Conservation (phyloP, 2,113 vertebrate genomes). For the Solea senegalensis region DNA sequence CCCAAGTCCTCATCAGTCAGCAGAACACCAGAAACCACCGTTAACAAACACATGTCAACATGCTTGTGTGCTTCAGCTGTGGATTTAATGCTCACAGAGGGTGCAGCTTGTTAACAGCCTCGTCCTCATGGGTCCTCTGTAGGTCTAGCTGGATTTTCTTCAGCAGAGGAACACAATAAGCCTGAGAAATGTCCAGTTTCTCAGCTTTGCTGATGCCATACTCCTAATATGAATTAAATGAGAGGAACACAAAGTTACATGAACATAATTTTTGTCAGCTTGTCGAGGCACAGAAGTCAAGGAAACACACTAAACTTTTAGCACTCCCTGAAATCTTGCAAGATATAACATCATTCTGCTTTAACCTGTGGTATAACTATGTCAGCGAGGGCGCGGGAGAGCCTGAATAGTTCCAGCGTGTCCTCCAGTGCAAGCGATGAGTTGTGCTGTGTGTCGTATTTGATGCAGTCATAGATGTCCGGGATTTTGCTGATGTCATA, state of each 20-base stretch:
- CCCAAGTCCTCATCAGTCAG: neutral
- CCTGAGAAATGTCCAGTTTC: slow-evolving; percentile 96
- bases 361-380: slow-evolving; percentile 95
- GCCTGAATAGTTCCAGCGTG: slow-evolving; percentile 89
- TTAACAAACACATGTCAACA: neutral
- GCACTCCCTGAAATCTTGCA: neutral
- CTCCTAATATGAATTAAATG: slow-evolving; percentile 79
- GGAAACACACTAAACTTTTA: neutral
- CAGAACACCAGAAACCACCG: neutral
- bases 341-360: neutral
- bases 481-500: slow-evolving; percentile 99
- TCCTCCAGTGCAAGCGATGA: slow-evolving; percentile 87
- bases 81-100: slow-evolving; percentile 84
- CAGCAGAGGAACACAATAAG: slow-evolving; percentile 95
- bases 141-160: slow-evolving; percentile 96
- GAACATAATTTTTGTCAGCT: neutral
- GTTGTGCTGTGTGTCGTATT: slow-evolving; percentile 97
- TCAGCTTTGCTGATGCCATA: slow-evolving; percentile 94
- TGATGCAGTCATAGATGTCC: slow-evolving; percentile 97
- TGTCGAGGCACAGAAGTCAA: neutral
- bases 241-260: neutral
- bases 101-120: slow-evolving; percentile 98
- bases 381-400: slow-evolving; percentile 93
- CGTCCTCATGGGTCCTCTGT: slow-evolving; percentile 97
- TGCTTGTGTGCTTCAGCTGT: neutral